Evolutionary conservation across 1,140 invertebrate genomes (phyloP), one percentile per base, ranked within the genome.

Genomic region (Psilanteris sp.): DNA sequence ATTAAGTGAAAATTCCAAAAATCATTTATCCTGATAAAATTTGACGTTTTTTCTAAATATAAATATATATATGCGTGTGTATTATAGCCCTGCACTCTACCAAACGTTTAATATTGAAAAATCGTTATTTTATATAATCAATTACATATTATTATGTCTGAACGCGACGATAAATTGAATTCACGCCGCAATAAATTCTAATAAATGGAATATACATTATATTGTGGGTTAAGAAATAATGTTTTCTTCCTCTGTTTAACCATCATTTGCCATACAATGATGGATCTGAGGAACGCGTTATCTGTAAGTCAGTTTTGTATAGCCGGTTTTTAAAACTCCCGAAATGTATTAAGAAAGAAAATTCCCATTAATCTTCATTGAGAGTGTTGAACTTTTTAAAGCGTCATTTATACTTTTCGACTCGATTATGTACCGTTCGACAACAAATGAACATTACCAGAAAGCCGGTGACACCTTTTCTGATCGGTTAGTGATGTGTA

Each of bases 331-430:
- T 16, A 13, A 70, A 70, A 59, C 29, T 52, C n/a, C n/a, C 2
- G 9, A 62, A 27, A 43, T 7, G 13, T 32, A 31, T 54, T 62
- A 37, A 18, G 37, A 68, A 68, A 36, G 57, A 50, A 62, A 77
- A 66, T 34, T 54, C 5, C 54, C 32, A 71, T 71, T 77, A 70
- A 71, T 71, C 66, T 71, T 44, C 13, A 77, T 39, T 71, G 57
- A 57, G 50, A 43, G 27, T 13, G 1, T 26, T 39, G 50, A 70
- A 70, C 39, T 59, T 68, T 52, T 55, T 66, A 77, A 57, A 66
- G 37, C 52, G 48, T 59, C 61, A 77, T 71, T 67, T 77, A 71
- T 71, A 57, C 44, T 26, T 66, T 55, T 24, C 39, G 34, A 46
- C 29, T 26, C 27, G 29, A 44, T 36, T 52, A 44, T 57, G 15